Evolutionary conservation across 2,797 vertebrate genomes (phyloP), one percentile per base, ranked within the genome.

Genomic region (Cichlasoma orientale): DNA sequence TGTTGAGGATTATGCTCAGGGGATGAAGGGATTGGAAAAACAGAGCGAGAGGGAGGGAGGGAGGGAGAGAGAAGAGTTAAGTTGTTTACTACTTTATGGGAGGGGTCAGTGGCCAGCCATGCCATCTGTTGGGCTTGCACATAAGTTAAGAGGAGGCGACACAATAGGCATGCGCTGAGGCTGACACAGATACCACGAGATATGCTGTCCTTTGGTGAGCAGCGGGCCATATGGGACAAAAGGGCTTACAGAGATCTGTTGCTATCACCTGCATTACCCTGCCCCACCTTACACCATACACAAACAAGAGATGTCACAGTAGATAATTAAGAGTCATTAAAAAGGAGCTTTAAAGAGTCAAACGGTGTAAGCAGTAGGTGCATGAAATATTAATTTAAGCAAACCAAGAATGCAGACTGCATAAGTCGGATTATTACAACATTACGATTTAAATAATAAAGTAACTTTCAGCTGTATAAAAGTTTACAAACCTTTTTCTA

Each of bases 1-100:
- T 55, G 23, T 71, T 47, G 57, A 77, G 91, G 88, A 90, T 93
- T 94, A 90, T 5, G 50, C 71, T 85, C 53, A 50, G 53, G 74
- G 82, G 83, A 77, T 27, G 55, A 75, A 74, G n/a, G 82, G 88
- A 89, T 89, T 85, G 91, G 69, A 79, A 58, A 70, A 76, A 71
- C 72, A n/a, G 70, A 78, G 69, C 12, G 4, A 82, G 72, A 55
- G 68, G 69, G 75, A 76, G 72, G 52, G 72, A 55, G 68, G 69
- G 75, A 76, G 72, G 52, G 71, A 63, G 76, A 29, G 59, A 56
- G 71, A 31, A 78, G 78, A 74, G 85, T 80, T 90, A 87, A 89
- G 91, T 89, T 93, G 92, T 94, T 93, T 94, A 92, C 90, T 87
- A 57, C 79, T 87, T 88, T 59, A 70, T 86, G 89, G 91, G 90